A percentile compares a stretch with the other conserved stretches of the same genome.
Evolutionary conservation across 2,113 vertebrate genomes (phyloP).

Genomic region (Noturus placidus): DNA sequence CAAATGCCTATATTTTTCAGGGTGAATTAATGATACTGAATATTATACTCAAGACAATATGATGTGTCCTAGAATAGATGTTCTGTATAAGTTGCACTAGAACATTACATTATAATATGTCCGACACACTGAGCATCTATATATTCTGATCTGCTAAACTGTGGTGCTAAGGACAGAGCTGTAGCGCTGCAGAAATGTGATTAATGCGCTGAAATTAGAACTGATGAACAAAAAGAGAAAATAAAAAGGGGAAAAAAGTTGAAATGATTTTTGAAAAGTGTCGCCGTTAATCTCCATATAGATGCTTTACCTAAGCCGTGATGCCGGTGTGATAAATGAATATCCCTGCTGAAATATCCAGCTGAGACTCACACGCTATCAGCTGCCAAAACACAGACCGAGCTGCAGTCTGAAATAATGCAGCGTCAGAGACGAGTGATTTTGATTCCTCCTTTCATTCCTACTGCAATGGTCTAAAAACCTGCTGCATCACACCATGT

Average conservation of each 20-base stretch:
- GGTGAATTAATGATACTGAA: too few species aligned
- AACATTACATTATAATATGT: not conserved
- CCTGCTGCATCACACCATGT: not conserved
- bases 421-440: not conserved
- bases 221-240: not conserved
- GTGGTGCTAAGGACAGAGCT: not conserved
- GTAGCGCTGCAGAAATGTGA: not conserved
- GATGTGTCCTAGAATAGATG: not conserved
- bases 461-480: not conserved
- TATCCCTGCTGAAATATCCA: conserved; percentile 5
- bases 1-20: too few species aligned
- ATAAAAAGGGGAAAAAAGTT: not conserved
- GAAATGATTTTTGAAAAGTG: not conserved
- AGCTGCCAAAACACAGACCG: not conserved
- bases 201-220: not conserved
- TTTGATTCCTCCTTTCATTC: not conserved
- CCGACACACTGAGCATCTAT: too few species aligned
- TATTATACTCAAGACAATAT: not conserved
- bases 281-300: not conserved
- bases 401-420: not conserved
- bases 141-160: not conserved
- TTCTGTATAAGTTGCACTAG: not conserved
- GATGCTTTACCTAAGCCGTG: not conserved
- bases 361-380: not conserved
- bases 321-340: not conserved